Evolutionary conservation across 1,140 invertebrate species (phyloP).

Genomic region (Drosophila sulfurigaster): DNA sequence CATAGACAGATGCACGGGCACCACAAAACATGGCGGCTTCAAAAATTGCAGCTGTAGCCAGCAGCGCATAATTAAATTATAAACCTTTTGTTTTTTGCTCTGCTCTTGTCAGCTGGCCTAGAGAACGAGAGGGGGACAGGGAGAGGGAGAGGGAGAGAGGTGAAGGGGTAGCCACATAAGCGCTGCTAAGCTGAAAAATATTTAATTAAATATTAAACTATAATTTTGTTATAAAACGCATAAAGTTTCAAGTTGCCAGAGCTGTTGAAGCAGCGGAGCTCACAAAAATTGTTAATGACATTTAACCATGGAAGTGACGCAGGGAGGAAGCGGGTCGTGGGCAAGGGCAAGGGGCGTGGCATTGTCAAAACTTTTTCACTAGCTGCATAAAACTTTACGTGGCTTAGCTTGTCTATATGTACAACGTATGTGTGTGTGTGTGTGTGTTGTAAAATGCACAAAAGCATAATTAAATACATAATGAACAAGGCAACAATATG

Average conservation of each 20-base stretch:
- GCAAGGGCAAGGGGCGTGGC: slow-evolving; percentile 15
- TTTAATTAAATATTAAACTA: slow-evolving; percentile 80
- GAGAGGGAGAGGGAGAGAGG: not conserved
- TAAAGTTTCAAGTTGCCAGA: slow-evolving; percentile 70
- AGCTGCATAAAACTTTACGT: slow-evolving; percentile 65
- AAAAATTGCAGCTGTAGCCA: slow-evolving; percentile 31
- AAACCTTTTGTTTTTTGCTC: slow-evolving; percentile 32
- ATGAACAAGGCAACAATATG: slow-evolving; percentile 75
- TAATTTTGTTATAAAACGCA: slow-evolving; percentile 69
- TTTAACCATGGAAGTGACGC: slow-evolving; percentile 45
- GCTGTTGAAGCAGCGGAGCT: slow-evolving; percentile 43
- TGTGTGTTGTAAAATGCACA: slow-evolving; percentile 68
- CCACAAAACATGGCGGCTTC: slow-evolving; percentile 24
- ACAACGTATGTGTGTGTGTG: slow-evolving; percentile 16
- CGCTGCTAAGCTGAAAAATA: slow-evolving; percentile 59
- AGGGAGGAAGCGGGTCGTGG: not conserved
- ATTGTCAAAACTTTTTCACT: slow-evolving; percentile 59
- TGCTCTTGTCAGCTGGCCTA: not conserved
- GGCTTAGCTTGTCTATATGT: slow-evolving; percentile 53
- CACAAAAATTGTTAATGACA: slow-evolving; percentile 78
- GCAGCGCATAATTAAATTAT: slow-evolving; percentile 65
- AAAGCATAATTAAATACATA: slow-evolving; percentile 82
- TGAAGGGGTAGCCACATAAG: slow-evolving; percentile 9
- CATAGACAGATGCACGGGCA: slow-evolving; percentile 9
- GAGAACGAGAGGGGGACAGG: not conserved